Evolutionary conservation across 2,888 invertebrate species (phyloP).

Genomic region (Oligia latruncula): DNA sequence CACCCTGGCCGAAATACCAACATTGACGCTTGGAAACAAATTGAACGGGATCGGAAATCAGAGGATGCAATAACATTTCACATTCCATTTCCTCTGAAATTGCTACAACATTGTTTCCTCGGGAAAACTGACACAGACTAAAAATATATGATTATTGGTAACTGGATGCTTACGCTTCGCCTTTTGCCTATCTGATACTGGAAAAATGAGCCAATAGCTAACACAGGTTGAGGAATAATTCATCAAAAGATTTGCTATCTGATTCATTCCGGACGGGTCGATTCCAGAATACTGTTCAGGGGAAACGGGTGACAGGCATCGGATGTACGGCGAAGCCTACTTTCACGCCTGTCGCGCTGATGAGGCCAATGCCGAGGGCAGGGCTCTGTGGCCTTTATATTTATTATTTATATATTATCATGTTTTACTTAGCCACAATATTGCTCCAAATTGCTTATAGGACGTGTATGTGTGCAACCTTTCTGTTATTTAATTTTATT

Average conservation of each 20-base stretch:
- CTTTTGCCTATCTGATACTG: neutral
- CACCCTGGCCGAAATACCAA: slow-evolving; percentile 47
- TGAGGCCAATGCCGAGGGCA: slow-evolving; percentile 73
- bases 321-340: slow-evolving; percentile 81
- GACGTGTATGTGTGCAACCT: neutral
- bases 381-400: slow-evolving; percentile 30
- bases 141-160: slow-evolving; percentile 14
- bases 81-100: slow-evolving; percentile 75
- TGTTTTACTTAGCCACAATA: neutral
- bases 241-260: slow-evolving; percentile 53
- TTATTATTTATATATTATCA: slow-evolving; percentile 29
- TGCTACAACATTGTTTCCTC: slow-evolving; percentile 69
- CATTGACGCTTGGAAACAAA: slow-evolving; percentile 58
- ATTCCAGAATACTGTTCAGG: slow-evolving; percentile 72
- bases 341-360: slow-evolving; percentile 80
- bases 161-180: neutral
- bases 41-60: slow-evolving; percentile 64
- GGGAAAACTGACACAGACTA: slow-evolving; percentile 27
- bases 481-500: neutral
- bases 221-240: slow-evolving; percentile 31
- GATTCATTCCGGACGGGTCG: slow-evolving; percentile 68
- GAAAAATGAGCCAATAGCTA: neutral
- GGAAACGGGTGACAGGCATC: slow-evolving; percentile 80
- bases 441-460: neutral
- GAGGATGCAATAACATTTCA: slow-evolving; percentile 75